Evolutionary conservation across 2,113 vertebrate genomes (phyloP).

Genomic region (Pelvicachromis taeniatus): DNA sequence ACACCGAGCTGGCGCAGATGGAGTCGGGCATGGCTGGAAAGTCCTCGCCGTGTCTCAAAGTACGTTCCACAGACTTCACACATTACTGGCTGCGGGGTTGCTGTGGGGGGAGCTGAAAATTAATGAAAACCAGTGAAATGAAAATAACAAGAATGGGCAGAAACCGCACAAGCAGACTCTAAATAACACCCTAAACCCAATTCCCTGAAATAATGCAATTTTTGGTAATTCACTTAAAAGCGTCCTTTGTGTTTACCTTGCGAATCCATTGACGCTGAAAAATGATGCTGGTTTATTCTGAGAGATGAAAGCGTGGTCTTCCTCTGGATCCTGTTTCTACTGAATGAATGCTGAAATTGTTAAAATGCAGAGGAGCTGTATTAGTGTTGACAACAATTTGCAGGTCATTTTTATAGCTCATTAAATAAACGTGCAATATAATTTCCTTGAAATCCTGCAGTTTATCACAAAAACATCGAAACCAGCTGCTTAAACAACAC

Average conservation of each 20-base stretch:
- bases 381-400: not conserved
- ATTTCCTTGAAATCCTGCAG: not conserved
- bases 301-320: not conserved
- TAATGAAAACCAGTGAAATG: not conserved
- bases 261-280: conserved; percentile 30
- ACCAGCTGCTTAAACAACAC: not conserved
- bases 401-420: not conserved
- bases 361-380: not conserved
- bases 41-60: conserved; percentile 87
- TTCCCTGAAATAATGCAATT: not conserved
- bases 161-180: not conserved
- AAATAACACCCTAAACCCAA: not conserved
- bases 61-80: conserved; percentile 87
- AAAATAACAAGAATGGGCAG: not conserved
- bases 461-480: not conserved
- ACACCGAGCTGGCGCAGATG: conserved; percentile 90
- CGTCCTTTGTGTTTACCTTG: conserved; percentile 15
- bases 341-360: not conserved
- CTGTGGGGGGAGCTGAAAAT: not conserved
- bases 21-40: conserved; percentile 89
- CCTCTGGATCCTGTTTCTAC: not conserved
- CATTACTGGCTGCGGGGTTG: conserved; percentile 44
- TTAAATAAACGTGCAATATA: not conserved
- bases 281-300: not conserved
- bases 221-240: too few species aligned